Evolutionary conservation across 2,113 vertebrate species (phyloP).

Genomic region (Strigops habroptila): DNA sequence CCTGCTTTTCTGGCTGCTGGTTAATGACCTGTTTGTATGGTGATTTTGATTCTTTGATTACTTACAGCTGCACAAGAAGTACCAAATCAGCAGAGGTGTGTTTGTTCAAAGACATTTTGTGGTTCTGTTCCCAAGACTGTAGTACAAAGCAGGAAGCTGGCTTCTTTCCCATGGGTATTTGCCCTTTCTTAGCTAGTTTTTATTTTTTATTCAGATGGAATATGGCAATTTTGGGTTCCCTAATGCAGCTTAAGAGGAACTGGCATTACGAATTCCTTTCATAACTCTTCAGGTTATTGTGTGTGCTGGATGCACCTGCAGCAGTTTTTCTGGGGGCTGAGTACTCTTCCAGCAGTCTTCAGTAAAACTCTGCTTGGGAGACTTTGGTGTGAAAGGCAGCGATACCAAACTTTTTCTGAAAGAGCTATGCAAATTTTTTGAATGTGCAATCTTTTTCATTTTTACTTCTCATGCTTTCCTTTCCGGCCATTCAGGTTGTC

Average conservation of each 20-base stretch:
- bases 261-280: slow-evolving; percentile 10
- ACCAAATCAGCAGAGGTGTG: neutral
- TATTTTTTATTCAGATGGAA: neutral
- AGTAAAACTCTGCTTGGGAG: neutral
- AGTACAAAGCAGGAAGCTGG: neutral
- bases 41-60: neutral
- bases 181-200: neutral
- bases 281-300: neutral
- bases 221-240: neutral
- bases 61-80: neutral
- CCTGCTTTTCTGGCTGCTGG: neutral
- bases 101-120: neutral
- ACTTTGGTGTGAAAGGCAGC: neutral
- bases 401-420: neutral
- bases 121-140: neutral
- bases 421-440: neutral
- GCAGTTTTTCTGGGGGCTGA: neutral
- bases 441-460: neutral
- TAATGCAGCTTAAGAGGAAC: slow-evolving; percentile 26
- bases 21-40: neutral
- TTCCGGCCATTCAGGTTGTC: neutral
- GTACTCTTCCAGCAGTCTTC: neutral
- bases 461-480: neutral
- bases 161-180: neutral
- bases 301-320: neutral